Evolutionary conservation across 2,113 vertebrate genomes (phyloP), one percentile per base, ranked within the genome.

Genomic region (Grammomys dolichurus): DNA sequence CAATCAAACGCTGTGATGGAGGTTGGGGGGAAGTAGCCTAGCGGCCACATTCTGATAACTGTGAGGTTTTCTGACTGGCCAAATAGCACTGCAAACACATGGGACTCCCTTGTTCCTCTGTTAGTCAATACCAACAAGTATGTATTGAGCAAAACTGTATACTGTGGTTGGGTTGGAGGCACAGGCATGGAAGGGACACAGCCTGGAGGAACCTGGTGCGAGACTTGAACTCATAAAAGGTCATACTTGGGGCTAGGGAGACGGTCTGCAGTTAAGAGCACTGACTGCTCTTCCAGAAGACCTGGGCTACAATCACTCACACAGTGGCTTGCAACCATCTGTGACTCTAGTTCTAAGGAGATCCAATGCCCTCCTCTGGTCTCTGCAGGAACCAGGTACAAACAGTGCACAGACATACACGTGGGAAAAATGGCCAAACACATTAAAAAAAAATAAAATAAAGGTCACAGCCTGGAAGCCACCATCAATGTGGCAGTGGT

Each of bases 61-160:
- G 65, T 33, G 88, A 20, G 24, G 69, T 97, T 86, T 96, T 96
- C 10, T 87, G 69, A 4, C 14, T 90, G 8, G 81, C 12, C 89
- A 97, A 95, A 80, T 58, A 82, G 69, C 72, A 96, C 13, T 76
- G n/a, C 72, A 72, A 85, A 96, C 90, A 58, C 81, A 76, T 75
- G 22, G 51, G n/a, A 76, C 28, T 86, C 28, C n/a, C 43, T 95
- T 65, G 40, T 56, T 85, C 90, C 60, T 67, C 56, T 92, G 43
- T 88, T 92, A 88, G 54, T 75, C 48, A 85, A 7, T 54, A 40
- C 40, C 78, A 93, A 7, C 58, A 46, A 65, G 26, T 63, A 65
- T 85, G 84, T 36, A 69, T 63, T 87, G 40, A 82, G 73, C 22
- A 91, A 56, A 91, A 73, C n/a, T 96, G 54, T 24, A 89, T 63